Conservation (phyloP, 2,113 vertebrate genomes). For the Gasterosteus nipponicus region DNA sequence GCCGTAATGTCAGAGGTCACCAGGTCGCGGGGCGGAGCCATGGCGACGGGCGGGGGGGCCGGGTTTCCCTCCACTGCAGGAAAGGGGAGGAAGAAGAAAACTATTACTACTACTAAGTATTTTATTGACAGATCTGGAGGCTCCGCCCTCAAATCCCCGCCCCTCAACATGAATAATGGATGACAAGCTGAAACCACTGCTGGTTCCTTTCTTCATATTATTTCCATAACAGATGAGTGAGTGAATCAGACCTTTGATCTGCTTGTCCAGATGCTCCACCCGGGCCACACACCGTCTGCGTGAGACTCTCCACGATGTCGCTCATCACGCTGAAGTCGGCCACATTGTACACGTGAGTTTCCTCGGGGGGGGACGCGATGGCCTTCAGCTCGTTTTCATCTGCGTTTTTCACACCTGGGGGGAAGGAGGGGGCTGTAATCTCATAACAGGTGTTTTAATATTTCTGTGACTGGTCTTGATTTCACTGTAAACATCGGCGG, state of each 20-base stretch:
- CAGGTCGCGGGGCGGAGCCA: conserved; percentile 86
- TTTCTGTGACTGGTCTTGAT: too few species aligned
- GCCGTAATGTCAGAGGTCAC: conserved; percentile 91
- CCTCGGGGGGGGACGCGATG: conserved; percentile 92
- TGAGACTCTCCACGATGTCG: conserved; percentile 92
- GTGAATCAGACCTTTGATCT: conserved; percentile 72
- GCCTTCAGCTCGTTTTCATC: conserved; percentile 92
- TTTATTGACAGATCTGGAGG: too few species aligned
- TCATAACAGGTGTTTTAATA: too few species aligned
- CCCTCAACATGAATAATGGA: too few species aligned
- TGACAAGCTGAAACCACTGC: too few species aligned
- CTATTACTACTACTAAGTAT: too few species aligned
- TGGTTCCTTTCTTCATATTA: too few species aligned
- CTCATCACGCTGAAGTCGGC: conserved; percentile 96
- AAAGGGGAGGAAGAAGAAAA: background rate
- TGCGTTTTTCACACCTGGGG: conserved; percentile 97
- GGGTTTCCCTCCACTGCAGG: conserved; percentile 81
- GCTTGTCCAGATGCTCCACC: conserved; percentile 88
- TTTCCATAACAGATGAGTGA: too few species aligned
- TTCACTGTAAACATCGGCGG: too few species aligned
- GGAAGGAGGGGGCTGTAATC: too few species aligned
- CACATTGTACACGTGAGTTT: conserved; percentile 94
- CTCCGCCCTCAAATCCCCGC: too few species aligned
- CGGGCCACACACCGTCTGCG: conserved; percentile 89
- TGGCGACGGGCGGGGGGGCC: conserved; percentile 48